Base-by-base conservation (phyloP, 2,113 vertebrate species). In the Indicator maculatus region DNA sequence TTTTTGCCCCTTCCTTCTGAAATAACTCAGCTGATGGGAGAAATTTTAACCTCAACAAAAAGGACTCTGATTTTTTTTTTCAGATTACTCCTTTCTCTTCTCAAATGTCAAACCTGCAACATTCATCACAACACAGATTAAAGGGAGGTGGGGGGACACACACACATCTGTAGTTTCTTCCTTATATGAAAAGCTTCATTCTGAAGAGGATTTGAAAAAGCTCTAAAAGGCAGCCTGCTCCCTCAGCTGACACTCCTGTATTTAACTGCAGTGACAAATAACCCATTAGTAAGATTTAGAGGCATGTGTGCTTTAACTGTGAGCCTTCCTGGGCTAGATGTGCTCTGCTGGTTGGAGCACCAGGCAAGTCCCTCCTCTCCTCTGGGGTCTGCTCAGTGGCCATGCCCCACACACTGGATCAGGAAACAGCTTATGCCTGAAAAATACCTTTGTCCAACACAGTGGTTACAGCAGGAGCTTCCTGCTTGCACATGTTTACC, bases 391-490 rank as follows among this genome's bases (percentile, higher is more conserved):
- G 77, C 60, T 53, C 2, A 0, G n/a, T 31, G 38, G 47, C 69
- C 11, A 2, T 30, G 60, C 55, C 55, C 27, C 52, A 74, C 13
- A 39, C 1, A 1, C 45, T 28, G 16, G 30, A 60, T 45, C 59
- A 75, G 58, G 21, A 39, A 88, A 73, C 9, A 60, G 23, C 64
- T 69, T 47, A 38, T 71, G n/a, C 31, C 56, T 66, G 13, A 27
- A 71, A 86, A 90, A 92, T 27, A 75, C 39, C 61, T 92, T 86
- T 78, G 30, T 12, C 61, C 78, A 47, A 17, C 27, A 17, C 0
- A 0, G 4, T 27, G 19, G 20, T 30, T 53, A 38, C 3, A 1
- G 47, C 3, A 1, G 30, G 17, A 39, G 27, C 39, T 74, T 77
- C 69, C 30, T 81, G 55, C 38, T 36, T 38, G 23, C n/a, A 50